phyloP scores from a whole-genome alignment of 2,888 invertebrate species.

The Helleia helle region DNA sequence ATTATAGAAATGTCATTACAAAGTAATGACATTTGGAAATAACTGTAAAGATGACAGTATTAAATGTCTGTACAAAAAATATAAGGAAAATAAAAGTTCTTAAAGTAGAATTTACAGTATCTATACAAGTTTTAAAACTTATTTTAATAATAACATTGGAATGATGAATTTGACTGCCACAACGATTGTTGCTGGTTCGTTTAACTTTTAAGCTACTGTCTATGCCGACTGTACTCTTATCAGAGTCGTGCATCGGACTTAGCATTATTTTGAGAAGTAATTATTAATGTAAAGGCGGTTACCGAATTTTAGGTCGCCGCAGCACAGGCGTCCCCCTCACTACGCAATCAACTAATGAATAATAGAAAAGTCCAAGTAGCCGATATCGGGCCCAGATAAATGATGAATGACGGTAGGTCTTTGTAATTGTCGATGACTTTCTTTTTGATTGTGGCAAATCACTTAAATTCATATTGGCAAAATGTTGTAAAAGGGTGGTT shows the following conservation, averaged over 20 bases:
- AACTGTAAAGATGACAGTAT: too few relatives aligned
- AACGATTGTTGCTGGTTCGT: background rate
- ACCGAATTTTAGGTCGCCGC: constrained; percentile 65
- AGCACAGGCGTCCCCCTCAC: constrained; percentile 35
- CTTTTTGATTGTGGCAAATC: constrained; percentile 19
- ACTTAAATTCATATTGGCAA: too few relatives aligned
- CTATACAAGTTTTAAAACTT: background rate
- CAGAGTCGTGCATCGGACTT: constrained; percentile 63
- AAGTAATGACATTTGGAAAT: background rate
- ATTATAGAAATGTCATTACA: background rate
- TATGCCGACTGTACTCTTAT: constrained; percentile 45
- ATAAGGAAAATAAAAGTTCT: too few relatives aligned
- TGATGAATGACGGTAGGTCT: constrained; percentile 56
- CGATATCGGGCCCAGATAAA: constrained; percentile 54
- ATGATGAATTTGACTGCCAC: background rate
- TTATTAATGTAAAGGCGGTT: constrained; percentile 67
- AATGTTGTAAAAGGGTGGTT: too few relatives aligned
- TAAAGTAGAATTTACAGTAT: too few relatives aligned
- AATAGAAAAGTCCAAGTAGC: constrained; percentile 66
- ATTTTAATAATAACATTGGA: background rate
- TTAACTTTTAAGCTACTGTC: constrained; percentile 14
- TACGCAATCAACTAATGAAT: constrained; percentile 58
- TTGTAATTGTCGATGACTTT: constrained; percentile 48
- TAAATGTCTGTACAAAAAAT: too few relatives aligned
- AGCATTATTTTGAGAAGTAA: constrained; percentile 73